Evolutionary conservation across 2,113 vertebrate species (phyloP), one percentile per base, ranked within the genome.

Genomic region (Podarcis cretensis): DNA sequence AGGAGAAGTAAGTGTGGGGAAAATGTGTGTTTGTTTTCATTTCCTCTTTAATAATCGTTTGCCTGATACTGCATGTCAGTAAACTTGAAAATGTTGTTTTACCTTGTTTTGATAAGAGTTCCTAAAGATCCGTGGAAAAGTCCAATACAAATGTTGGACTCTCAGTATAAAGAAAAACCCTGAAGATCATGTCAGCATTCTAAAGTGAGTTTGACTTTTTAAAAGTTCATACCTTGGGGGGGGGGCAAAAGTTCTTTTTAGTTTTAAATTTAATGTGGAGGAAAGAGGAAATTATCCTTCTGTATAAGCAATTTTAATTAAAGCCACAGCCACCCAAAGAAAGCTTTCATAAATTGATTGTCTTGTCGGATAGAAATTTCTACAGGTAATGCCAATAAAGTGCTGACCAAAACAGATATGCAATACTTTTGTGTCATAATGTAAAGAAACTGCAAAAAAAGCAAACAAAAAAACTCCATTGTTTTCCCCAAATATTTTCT

Each of bases 401-500:
- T 65, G 21, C 43, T 16, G 25, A 65, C 32, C 57, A 68, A 71
- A 73, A 73, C 9, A n/a, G 12, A 66, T 30, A 84, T 35, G 75
- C 25, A 76, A 65, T 30, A 43, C 13, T 4, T 9, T 20, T 76
- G 35, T 57, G 12, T 0, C 32, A 2, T 0, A 3, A 23, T 0
- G 25, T 48, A 6, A 35, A 35, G 43, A 35, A 87, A 1, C 40
- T 18, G 25, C 35, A 18, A 0, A 5, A 5, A 35, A 35, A 20
- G 75, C 12, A 54, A 54, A 54, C 48, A 12, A 54, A 54, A 54
- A 54, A 54, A 54, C 48, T 63, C 16, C 0, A 1, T 40, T 2
- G 48, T 6, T 25, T 8, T 6, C 0, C 9, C 0, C 0, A 27
- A 74, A 1, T 4, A 1, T 0, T 1, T 2, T 79, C 6, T 21